Evolutionary conservation across 2,797 vertebrate species (phyloP).

Genomic region (Tiaroga cobitis): DNA sequence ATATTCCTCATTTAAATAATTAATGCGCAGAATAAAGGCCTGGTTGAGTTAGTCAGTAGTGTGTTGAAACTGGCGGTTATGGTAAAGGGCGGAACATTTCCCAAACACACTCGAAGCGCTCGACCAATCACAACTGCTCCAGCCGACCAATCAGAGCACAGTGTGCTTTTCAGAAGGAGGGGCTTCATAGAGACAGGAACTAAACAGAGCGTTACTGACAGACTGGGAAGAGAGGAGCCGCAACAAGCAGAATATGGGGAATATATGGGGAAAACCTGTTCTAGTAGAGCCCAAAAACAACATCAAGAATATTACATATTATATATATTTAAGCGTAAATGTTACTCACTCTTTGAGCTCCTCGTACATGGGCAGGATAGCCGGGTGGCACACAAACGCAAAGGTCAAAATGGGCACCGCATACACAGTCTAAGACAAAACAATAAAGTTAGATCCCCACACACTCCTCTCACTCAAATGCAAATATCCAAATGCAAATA

Average conservation of each 20-base stretch:
- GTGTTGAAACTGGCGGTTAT: not conserved
- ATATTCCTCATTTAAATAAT: not conserved
- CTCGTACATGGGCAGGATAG: conserved; percentile 96
- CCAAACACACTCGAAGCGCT: no score
- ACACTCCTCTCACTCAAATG: not conserved
- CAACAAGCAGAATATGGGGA: not conserved
- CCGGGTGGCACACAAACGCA: conserved; percentile 97
- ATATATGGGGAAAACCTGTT: not conserved
- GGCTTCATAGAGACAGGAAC: not conserved
- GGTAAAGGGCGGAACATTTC: no score
- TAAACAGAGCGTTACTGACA: not conserved
- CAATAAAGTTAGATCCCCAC: not conserved
- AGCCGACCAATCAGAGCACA: not conserved
- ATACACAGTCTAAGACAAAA: conserved; percentile 88
- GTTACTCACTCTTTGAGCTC: conserved; percentile 90
- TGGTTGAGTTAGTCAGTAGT: not conserved
- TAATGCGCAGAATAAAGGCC: not conserved
- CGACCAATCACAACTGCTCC: no score
- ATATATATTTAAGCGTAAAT: not conserved
- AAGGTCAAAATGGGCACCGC: conserved; percentile 96
- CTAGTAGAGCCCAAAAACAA: not conserved
- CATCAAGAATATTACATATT: not conserved
- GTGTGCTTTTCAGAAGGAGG: not conserved
- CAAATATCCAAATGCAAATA: not conserved
- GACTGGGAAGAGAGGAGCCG: no score